Base-by-base conservation (phyloP, 2,797 vertebrate genomes). In the Danio kyathit region DNA sequence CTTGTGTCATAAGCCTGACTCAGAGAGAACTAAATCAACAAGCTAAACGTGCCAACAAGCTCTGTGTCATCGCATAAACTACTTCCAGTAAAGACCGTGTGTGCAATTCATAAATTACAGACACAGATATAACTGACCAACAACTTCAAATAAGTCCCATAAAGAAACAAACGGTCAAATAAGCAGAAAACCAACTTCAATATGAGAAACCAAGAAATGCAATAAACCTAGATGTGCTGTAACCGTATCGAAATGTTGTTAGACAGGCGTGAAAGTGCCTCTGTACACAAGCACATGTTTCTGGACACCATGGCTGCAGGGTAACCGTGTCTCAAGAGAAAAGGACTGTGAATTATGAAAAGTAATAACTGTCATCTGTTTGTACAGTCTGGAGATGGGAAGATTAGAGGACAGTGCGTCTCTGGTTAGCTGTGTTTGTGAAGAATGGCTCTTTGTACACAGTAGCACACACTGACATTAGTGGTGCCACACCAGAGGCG, bases 21-120 rank as follows among this genome's bases (percentile, higher is more conserved):
- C 84, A 86, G 13, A 63, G 69, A 65, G 78, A 77, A 75, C 74
- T 82, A 83, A 87, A 76, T 79, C 86, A 88, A 87, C 81, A 88
- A 66, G 3, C 16, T 54, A 63, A 84, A 81, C 73, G 83, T 71
- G 83, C 80, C 82, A 88, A 74, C 65, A 74, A 46, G 43, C 60
- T 43, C 29, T 69, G 21, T 51, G 46, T 60, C 74, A 80, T 64
- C 79, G 60, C 17, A 16, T 82, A 54, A 65, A 84, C 60, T 60
- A 75, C 54, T 82, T 83, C 51, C 79, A 52, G 69, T 63, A 59
- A 72, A 69, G 63, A 46, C 54, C 66, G 46, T 74, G 80, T 77
- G 29, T 29, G 29, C 29, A 43, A 81, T 74, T 40, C 61, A 74
- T 60, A 72, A 61, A 72, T 63, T 46, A 41, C 82, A 66, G 51